Percentiles rank a stretch among this genome's conserved stretches.
Evolutionary conservation across 64 coral and sea anemone genomes (phyloP).

Genomic region (Montipora cactus): DNA sequence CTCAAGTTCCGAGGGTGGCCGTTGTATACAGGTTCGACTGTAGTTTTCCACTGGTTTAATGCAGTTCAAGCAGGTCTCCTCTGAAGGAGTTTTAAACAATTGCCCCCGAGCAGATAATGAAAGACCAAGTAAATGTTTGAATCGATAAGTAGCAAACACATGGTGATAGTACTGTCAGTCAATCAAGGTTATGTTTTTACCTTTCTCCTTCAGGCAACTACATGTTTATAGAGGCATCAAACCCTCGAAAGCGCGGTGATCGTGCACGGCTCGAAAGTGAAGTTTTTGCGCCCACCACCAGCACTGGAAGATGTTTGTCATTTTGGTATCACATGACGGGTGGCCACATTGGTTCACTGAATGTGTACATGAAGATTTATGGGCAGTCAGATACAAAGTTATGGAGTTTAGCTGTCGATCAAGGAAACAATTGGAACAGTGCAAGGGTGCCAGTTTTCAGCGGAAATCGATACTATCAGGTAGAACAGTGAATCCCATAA

Average conservation of each 20-base stretch:
- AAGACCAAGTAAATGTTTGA: too few species aligned
- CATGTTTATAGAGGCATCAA: constrained; percentile 95
- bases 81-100: too few species aligned
- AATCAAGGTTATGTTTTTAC: not conserved
- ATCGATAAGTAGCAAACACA: too few species aligned
- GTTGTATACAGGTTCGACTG: too few species aligned
- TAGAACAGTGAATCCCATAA: not conserved
- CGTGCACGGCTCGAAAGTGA: constrained; percentile 89
- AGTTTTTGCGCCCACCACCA: constrained; percentile 80
- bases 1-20: too few species aligned
- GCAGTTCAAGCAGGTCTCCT: too few species aligned
- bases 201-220: constrained; percentile 67
- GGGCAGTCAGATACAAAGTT: constrained; percentile 86
- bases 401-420: constrained; percentile 73
- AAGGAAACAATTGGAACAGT: constrained; percentile 74
- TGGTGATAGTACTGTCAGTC: too few species aligned
- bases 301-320: constrained; percentile 81
- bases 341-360: constrained; percentile 78
- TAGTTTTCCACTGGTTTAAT: too few species aligned
- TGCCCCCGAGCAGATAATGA: too few species aligned
- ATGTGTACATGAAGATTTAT: constrained; percentile 82
- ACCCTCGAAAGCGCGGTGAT: constrained; percentile 83
- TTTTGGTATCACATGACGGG: constrained; percentile 98
- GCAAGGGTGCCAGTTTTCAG: constrained; percentile 82
- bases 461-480: constrained; percentile 80